Conservation (phyloP, 2,797 vertebrate genomes). For the Coregonus suidteri region DNA sequence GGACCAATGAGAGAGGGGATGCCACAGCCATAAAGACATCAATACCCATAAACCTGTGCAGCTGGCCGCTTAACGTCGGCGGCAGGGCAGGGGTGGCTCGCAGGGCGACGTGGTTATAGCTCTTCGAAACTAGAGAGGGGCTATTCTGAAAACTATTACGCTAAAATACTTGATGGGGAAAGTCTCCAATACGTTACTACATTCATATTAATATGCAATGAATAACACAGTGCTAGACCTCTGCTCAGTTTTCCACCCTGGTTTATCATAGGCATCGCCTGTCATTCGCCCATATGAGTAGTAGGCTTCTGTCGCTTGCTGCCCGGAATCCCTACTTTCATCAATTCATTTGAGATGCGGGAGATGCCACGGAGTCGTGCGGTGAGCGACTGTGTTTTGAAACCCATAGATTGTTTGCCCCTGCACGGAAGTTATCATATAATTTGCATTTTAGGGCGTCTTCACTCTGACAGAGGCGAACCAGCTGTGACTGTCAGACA, state of each 20-base stretch:
- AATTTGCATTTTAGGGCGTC: conserved; percentile 29
- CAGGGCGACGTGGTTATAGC: background rate
- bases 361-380: conserved; percentile 22
- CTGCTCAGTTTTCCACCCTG: conserved; percentile 21
- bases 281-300: conserved; percentile 20
- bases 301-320: conserved; percentile 46
- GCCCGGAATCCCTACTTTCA: conserved; percentile 48
- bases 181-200: conserved; percentile 31
- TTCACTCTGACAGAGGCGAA: conserved; percentile 17
- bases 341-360: conserved; percentile 54
- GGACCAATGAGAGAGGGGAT: background rate
- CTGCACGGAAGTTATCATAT: conserved; percentile 38
- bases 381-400: conserved; percentile 28
- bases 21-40: conserved; percentile 4
- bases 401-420: conserved; percentile 18
- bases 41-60: background rate
- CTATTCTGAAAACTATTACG: conserved; percentile 33
- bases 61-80: background rate
- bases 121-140: conserved; percentile 14
- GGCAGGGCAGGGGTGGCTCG: background rate
- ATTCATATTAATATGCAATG: conserved; percentile 20
- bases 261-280: conserved; percentile 3
- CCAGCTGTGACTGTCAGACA: conserved; percentile 18
- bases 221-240: conserved; percentile 23
- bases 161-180: conserved; percentile 40